Evolutionary conservation across 1,140 invertebrate genomes (phyloP).

Genomic region (Hypothenemus hampei): DNA sequence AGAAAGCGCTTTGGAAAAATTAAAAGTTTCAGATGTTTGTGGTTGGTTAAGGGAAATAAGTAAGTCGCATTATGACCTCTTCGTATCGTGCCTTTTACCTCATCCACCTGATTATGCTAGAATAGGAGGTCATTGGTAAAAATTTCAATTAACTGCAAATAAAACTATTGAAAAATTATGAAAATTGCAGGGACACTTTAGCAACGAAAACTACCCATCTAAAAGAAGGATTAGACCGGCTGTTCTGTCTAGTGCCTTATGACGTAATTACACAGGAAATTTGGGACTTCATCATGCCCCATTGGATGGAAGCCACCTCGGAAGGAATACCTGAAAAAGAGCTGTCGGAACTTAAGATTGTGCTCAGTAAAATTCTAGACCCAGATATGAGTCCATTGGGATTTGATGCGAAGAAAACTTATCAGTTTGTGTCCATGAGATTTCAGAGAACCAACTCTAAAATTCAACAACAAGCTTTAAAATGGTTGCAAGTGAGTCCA

Average conservation of each 20-base stretch:
- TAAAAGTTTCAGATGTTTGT: constrained; percentile 92
- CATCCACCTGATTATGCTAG: constrained; percentile 85
- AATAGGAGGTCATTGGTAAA: constrained; percentile 89
- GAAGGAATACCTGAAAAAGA: constrained; percentile 93
- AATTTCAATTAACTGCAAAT: constrained; percentile 14
- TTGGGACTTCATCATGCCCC: constrained; percentile 97
- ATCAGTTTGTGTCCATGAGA: constrained; percentile 85
- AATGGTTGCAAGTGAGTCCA: constrained; percentile 81
- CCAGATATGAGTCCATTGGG: constrained; percentile 92
- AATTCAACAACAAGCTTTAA: constrained; percentile 88
- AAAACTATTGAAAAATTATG: background rate
- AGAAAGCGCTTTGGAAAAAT: constrained; percentile 80
- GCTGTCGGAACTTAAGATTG: constrained; percentile 83
- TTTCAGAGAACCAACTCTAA: constrained; percentile 80
- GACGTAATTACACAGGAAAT: constrained; percentile 94
- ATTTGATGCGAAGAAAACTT: constrained; percentile 90
- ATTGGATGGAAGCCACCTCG: constrained; percentile 97
- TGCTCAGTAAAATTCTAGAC: constrained; percentile 94
- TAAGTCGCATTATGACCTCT: constrained; percentile 82
- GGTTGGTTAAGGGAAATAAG: constrained; percentile 84
- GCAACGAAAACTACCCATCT: constrained; percentile 87
- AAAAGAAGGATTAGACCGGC: constrained; percentile 85
- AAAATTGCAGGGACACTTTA: constrained; percentile 68
- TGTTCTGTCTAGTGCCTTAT: constrained; percentile 96
- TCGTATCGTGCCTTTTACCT: constrained; percentile 77